Evolutionary conservation across 2,797 vertebrate species (phyloP), one percentile per base, ranked within the genome.

Genomic region (Oreonectes daqikongensis): DNA sequence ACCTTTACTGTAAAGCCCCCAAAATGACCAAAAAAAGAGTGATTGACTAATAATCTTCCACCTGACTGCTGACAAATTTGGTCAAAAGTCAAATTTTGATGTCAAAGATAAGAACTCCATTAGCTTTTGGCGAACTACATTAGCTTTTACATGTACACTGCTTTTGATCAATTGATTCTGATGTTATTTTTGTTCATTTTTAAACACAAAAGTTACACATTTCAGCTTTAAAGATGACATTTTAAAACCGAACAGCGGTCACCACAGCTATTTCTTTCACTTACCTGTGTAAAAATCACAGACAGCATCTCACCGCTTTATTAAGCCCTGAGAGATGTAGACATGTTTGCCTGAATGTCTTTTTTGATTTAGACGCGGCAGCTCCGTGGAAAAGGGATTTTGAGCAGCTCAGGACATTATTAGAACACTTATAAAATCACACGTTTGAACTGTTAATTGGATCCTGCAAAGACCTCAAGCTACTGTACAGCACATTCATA

Each of bases 381-480:
- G 30, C 32, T 17, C 48, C 40, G 22, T 55, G 52, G 22, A 24
- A 57, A 5, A 57, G 24, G 20, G 55, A 57, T 24, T 28, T 24
- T 40, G 7, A 28, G 4, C 52, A 7, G 69, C 53, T n/a, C 71
- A 64, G 60, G 60, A 40, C 50, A 74, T 74, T 0, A 74, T 65
- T 53, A 15, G 0, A 28, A 53, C 52, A 44, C 64, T 74, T 24
- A 65, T 74, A n/a, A 40, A 61, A 30, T 26, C 32, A 50, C 60
- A 15, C 22, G 24, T 28, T 0, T 40, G 32, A 65, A 24, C 42
- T 18, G 70, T 60, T 44, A 44, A 35, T 4, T 22, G 68, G 53
- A 59, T 26, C 6, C 42, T 6, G 55, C 11, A 15, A 15, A 71
- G 18, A 26, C 55, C 70, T 14, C 18, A 38, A 38, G 57, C 44